A percentile compares a stretch with the other conserved stretches of the same genome.
Conservation (phyloP, 2,888 invertebrate genomes). For the Crematogaster levior region DNA sequence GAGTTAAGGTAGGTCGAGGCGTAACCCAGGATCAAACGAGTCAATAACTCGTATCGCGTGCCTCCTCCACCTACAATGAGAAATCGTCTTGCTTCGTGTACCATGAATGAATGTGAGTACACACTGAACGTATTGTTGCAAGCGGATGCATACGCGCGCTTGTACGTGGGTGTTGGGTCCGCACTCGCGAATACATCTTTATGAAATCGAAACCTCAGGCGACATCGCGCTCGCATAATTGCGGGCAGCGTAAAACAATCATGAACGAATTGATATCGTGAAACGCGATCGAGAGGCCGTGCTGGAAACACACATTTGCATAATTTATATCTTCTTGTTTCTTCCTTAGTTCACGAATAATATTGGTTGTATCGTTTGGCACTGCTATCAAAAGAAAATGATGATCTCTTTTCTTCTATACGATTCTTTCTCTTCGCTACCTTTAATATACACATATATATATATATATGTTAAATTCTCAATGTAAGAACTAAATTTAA, state of each 20-base stretch:
- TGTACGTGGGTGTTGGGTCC: slow-evolving; percentile 41
- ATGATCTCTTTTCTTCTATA: neutral
- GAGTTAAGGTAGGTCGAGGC: slow-evolving; percentile 83
- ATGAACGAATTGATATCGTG: slow-evolving; percentile 42
- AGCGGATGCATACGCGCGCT: slow-evolving; percentile 18
- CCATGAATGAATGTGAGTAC: slow-evolving; percentile 81
- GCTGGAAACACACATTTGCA: slow-evolving; percentile 42
- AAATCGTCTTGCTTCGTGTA: slow-evolving; percentile 74
- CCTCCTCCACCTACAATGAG: slow-evolving; percentile 80
- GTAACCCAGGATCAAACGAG: slow-evolving; percentile 83
- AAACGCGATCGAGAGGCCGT: slow-evolving; percentile 29
- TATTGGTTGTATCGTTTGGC: slow-evolving; percentile 8
- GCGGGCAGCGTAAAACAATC: slow-evolving; percentile 66
- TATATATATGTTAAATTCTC: too few species aligned
- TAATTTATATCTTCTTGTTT: slow-evolving; percentile 39
- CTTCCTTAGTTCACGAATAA: neutral
- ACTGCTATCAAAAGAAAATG: neutral
- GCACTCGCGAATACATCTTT: slow-evolving; percentile 74
- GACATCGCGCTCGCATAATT: slow-evolving; percentile 64
- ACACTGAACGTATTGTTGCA: slow-evolving; percentile 71
- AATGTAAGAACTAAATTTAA: neutral
- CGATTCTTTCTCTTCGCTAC: too few species aligned
- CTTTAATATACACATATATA: neutral
- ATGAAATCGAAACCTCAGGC: slow-evolving; percentile 74
- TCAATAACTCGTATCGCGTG: slow-evolving; percentile 81